Evolutionary conservation across 2,797 vertebrate genomes (phyloP).

Genomic region (Pantherophis alleghaniensis): DNA sequence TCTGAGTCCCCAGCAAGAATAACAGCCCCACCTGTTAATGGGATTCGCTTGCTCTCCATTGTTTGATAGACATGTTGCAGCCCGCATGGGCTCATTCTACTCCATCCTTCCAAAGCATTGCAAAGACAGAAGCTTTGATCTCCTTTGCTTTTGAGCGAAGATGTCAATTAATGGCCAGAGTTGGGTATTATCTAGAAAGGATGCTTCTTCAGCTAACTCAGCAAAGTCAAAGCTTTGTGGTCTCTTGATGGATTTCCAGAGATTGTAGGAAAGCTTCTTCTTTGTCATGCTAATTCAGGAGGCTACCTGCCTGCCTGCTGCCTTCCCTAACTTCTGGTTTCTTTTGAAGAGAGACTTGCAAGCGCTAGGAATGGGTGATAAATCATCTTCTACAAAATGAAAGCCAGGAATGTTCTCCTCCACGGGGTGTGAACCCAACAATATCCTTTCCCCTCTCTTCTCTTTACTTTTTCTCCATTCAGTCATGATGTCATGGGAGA

Average conservation of each 20-base stretch:
- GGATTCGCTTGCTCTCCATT: not conserved
- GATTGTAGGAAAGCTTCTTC: not conserved
- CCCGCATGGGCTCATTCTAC: not conserved
- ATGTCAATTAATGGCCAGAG: not conserved
- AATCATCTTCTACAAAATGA: slow-evolving; percentile 19
- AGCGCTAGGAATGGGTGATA: slow-evolving; percentile 11
- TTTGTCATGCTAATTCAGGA: not conserved
- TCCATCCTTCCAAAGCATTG: not conserved
- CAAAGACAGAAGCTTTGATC: not conserved
- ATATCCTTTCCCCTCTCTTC: slow-evolving; percentile 1
- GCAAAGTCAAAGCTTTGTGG: not conserved
- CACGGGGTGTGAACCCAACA: slow-evolving; percentile 42
- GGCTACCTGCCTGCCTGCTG: not conserved
- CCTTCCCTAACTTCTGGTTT: slow-evolving; percentile 14
- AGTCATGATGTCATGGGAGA: slow-evolving; percentile 11
- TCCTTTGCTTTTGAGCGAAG: not conserved
- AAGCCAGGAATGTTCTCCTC: slow-evolving; percentile 58
- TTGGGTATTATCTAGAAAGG: not conserved
- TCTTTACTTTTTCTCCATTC: slow-evolving; percentile 20
- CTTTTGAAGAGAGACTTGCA: slow-evolving; percentile 13
- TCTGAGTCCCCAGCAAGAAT: not conserved
- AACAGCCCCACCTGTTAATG: not conserved
- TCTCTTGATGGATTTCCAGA: not conserved
- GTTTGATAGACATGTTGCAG: not conserved
- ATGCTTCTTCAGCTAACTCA: not conserved